Conservation (phyloP, 2,797 vertebrate species). For the Pristis pectinata region DNA sequence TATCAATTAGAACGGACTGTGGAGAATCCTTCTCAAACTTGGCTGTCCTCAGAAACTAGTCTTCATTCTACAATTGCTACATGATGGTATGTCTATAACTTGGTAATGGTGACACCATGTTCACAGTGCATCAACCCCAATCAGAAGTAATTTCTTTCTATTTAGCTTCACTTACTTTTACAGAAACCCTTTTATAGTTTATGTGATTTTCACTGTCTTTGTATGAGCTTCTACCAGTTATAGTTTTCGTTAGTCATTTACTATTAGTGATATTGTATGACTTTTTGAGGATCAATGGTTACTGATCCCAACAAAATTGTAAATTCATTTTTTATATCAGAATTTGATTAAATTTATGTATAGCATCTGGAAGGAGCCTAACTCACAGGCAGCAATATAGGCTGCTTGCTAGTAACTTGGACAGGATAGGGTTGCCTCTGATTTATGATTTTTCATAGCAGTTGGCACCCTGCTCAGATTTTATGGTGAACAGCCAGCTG, state of each 20-base stretch:
- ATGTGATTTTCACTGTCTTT: neutral
- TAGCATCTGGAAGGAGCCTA: neutral
- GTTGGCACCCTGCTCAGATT: neutral
- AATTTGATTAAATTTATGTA: neutral
- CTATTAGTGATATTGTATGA: neutral
- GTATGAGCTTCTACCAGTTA: neutral
- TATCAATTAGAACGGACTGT: too few species aligned
- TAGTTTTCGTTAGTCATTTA: neutral
- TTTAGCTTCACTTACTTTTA: too few species aligned
- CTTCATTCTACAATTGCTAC: too few species aligned
- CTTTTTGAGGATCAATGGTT: neutral
- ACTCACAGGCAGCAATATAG: neutral
- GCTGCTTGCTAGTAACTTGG: neutral
- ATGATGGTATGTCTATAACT: too few species aligned
- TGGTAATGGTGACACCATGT: too few species aligned
- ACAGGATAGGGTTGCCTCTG: neutral
- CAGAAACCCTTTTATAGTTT: too few species aligned
- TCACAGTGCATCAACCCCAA: too few species aligned
- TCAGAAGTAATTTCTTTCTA: too few species aligned
- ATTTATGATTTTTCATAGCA: neutral
- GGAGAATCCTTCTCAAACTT: too few species aligned
- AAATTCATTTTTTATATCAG: neutral
- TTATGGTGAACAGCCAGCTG: neutral
- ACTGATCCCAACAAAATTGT: neutral
- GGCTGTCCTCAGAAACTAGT: too few species aligned